Base-by-base conservation (phyloP, 92 coral and sea anemone species). In the Porites cylindrica region DNA sequence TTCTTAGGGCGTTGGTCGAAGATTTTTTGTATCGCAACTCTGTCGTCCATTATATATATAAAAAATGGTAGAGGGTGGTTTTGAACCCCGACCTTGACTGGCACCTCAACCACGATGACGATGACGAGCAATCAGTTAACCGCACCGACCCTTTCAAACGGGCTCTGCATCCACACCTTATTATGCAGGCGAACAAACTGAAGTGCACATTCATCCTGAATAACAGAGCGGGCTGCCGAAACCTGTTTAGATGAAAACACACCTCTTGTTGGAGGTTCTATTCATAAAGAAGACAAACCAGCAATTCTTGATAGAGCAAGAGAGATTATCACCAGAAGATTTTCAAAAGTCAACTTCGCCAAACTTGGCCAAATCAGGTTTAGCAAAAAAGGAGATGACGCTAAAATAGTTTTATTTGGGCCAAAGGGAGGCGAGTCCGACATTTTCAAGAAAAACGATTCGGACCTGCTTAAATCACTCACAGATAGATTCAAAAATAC, bases 141-240 rank as follows among this genome's bases (percentile, higher is more conserved):
- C 58, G 19, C 10, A 58, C 68, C 18, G 26, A 20, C 81, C 71
- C 32, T 20, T 66, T 66, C 32, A 20, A 21, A 6, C 68, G 20
- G 68, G 53, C 11, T 10, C 4, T 1, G 53, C 68, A 52, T 73
- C 63, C 61, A 73, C 78, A n/a, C 38, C 43, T 4, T 51, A 47
- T 5, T 17, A 17, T 38, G 68, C 21, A 1, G 81, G 81, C 16
- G 81, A 77, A 24, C 21, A 58, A 24, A 1, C 0, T 23, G 81
- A 77, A 13, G 54, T 77, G 81, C 29, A 59, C 51, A 58, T 26
- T 26, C 32, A 26, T 26, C 32, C 32, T 26, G 32, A 26, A 38
- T 3, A 38, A 38, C 43, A 38, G 68, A 77, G 52, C 53, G 69
- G 81, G 20, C 43, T 38, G 66, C 80, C 23, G 80, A 76, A 2